These are phyloP conservation scores for Pleuronectes platessa DNA, from an alignment of 2,113 vertebrate species.

Conservation along the genomic window DNA sequence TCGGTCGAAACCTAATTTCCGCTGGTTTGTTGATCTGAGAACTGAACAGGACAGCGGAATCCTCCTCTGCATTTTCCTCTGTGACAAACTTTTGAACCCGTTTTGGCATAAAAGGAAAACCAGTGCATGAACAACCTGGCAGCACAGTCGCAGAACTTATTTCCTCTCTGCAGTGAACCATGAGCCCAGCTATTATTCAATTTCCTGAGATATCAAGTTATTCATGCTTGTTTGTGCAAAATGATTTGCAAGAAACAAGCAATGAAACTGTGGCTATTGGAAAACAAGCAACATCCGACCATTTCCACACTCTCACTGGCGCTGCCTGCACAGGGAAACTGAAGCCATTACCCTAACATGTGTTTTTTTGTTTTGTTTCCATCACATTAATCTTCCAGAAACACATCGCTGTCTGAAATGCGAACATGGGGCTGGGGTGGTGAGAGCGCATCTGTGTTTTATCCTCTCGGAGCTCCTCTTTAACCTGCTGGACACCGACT, in stretches of 20 bases:
- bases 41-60: conserved; percentile 18
- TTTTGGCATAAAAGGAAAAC: conserved; percentile 27
- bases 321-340: conserved; percentile 44
- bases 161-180: conserved; percentile 64
- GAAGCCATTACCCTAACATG: conserved; percentile 39
- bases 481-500: conserved; percentile 30
- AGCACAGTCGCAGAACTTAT: conserved; percentile 52
- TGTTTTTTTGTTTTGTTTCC: conserved; percentile 65
- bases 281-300: conserved; percentile 60
- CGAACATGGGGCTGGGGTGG: conserved; percentile 2
- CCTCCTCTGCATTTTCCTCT: conserved; percentile 32
- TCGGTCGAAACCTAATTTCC: conserved; percentile 29
- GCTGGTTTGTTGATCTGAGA: conserved; percentile 18
- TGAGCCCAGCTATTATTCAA: conserved; percentile 64
- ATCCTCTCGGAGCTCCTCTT: conserved; percentile 59
- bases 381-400: conserved; percentile 68
- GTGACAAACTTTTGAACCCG: conserved; percentile 55
- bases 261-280: conserved; percentile 53
- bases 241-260: conserved; percentile 67
- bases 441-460: conserved; percentile 70
- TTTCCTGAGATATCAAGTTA: conserved; percentile 73
- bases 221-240: conserved; percentile 72
- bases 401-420: conserved; percentile 55
- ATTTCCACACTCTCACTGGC: conserved; percentile 52
- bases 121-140: conserved; percentile 53